Evolutionary conservation across 2,113 vertebrate genomes (phyloP).

Genomic region (Phylloscopus trochiloides): DNA sequence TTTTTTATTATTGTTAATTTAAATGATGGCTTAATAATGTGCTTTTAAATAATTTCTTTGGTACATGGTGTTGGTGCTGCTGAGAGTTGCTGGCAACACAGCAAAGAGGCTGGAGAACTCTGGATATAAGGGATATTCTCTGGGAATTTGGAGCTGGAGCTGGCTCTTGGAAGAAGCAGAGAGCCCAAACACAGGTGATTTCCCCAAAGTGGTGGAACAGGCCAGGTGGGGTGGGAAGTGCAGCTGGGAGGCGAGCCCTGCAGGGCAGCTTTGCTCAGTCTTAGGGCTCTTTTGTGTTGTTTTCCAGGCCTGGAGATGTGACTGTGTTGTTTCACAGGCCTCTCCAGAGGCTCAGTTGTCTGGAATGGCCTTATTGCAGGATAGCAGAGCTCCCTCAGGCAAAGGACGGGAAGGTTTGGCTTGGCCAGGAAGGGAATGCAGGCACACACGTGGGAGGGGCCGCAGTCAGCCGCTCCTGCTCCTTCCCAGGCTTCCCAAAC

Average conservation of each 20-base stretch:
- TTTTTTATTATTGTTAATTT: background rate
- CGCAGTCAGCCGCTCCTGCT: background rate
- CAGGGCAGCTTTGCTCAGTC: background rate
- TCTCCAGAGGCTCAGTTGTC: background rate
- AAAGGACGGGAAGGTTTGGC: background rate
- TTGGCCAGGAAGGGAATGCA: background rate
- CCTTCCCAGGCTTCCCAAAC: background rate
- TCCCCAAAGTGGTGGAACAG: background rate
- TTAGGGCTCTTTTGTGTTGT: background rate
- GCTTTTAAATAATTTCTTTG: background rate
- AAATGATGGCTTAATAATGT: background rate
- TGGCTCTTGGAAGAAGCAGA: background rate
- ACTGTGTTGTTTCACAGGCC: background rate
- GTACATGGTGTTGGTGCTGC: accelerated
- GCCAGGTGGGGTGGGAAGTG: background rate
- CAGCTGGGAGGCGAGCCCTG: background rate
- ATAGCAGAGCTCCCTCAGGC: background rate
- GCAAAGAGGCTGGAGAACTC: background rate
- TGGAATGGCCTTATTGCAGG: background rate
- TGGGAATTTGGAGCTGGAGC: background rate
- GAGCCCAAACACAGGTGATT: background rate
- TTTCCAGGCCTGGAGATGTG: background rate
- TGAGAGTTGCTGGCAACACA: background rate
- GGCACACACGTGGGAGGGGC: background rate
- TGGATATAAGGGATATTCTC: background rate